Evolutionary conservation across 2,113 vertebrate genomes (phyloP), one percentile per base, ranked within the genome.

Genomic region (Circaetus cinerascens): DNA sequence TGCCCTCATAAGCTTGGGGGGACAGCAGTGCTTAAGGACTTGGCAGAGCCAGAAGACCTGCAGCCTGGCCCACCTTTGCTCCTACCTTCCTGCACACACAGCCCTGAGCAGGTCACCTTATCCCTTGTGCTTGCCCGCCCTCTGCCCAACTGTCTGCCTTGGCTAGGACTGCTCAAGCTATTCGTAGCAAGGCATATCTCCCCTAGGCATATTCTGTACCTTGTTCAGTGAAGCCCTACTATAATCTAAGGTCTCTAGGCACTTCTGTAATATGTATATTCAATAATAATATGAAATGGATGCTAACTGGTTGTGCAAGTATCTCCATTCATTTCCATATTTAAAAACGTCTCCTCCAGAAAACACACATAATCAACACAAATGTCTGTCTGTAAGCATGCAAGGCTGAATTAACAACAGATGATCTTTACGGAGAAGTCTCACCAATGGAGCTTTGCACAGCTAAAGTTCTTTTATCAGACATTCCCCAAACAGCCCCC

Each of bases 401-500:
- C 77, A 76, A 88, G 66, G 51, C 51, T 96, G 80, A 91, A 94
- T 93, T 92, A 91, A 76, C 78, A 96, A 89, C 92, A 94, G 90
- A 92, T 89, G 79, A 90, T 91, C 34, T 96, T 96, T 92, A 83
- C 7, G 3, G 43, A 93, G 88, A 85, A 55, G 77, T 76, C 87
- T 91, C 87, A 84, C 64, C 34, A 21, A 84, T 4, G 10, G 30
- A 95, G 81, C 29, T 83, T 59, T 74, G 55, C 55, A 50, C 48
- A 86, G 93, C 36, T 85, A 8, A 77, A 40, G 22, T 50, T 78
- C 69, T 76, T 96, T 68, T 74, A 89, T 71, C 83, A 86, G 79
- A 66, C 11, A 1, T 36, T 75, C 48, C 43, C 57, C 67, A 60
- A 46, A 53, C 38, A 91, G 67, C 17, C 30, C 40, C 48, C 22